Conservation (phyloP, 1,140 invertebrate species). For the Brachionus manjavacas region DNA sequence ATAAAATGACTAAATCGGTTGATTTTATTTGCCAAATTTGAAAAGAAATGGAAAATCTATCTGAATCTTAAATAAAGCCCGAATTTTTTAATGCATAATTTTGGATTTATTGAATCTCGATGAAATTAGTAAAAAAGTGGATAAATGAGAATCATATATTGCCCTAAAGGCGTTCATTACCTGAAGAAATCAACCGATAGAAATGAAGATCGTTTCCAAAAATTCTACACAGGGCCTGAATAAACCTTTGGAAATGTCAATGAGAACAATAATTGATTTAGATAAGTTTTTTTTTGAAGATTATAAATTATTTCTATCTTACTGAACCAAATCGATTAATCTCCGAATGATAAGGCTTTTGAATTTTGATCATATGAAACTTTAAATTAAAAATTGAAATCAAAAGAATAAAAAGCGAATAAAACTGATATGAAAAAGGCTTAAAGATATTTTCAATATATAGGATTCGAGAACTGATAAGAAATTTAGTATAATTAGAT, state of each 20-base stretch:
- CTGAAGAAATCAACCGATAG: neutral
- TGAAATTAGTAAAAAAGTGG: neutral
- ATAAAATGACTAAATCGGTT: neutral
- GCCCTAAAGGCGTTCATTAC: neutral
- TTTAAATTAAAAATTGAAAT: neutral
- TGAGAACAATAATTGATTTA: neutral
- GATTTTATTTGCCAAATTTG: neutral
- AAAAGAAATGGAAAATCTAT: neutral
- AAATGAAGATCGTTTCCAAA: neutral
- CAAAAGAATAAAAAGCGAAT: neutral
- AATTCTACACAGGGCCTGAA: neutral
- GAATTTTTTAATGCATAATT: neutral
- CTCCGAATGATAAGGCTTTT: neutral
- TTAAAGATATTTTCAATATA: neutral
- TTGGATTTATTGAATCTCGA: neutral
- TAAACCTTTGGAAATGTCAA: neutral
- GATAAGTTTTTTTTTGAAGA: neutral
- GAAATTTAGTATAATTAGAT: slow-evolving; percentile 18
- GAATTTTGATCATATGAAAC: slow-evolving; percentile 18
- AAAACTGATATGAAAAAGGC: slow-evolving; percentile 4
- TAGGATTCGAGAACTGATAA: slow-evolving; percentile 6
- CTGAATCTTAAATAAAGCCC: neutral
- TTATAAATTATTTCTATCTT: neutral
- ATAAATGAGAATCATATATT: neutral
- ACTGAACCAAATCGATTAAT: slow-evolving; percentile 8